phyloP scores from a whole-genome alignment of 2,113 vertebrate species.

The Mesitornis unicolor region DNA sequence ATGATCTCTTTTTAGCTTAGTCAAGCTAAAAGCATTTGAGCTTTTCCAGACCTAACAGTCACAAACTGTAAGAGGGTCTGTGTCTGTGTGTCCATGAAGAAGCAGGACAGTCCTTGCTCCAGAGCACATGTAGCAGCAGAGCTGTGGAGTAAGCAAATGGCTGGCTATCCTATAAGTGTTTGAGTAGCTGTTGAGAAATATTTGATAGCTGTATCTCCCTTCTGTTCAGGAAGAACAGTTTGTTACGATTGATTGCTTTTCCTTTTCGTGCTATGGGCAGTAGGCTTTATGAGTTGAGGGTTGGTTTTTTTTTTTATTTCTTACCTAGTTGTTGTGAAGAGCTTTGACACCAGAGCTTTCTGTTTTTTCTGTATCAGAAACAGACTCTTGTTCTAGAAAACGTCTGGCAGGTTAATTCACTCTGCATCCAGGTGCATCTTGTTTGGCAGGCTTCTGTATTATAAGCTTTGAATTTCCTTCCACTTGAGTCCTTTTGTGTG shows the following conservation, averaged over 20 bases:
- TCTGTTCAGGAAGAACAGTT: neutral
- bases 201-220: neutral
- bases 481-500: neutral
- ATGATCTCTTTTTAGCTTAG: neutral
- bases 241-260: neutral
- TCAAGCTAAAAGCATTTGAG: neutral
- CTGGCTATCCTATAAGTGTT: neutral
- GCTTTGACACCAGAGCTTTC: neutral
- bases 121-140: neutral
- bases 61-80: neutral
- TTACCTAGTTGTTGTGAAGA: neutral
- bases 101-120: neutral
- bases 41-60: neutral
- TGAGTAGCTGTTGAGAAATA: neutral
- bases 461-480: neutral
- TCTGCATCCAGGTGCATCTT: neutral
- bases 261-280: neutral
- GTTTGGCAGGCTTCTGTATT: neutral
- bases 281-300: neutral
- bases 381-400: neutral
- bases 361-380: neutral
- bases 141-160: neutral
- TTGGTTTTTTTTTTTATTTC: neutral
- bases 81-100: neutral
- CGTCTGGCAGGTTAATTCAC: neutral